A percentile compares a stretch with the other conserved stretches of the same genome.
Evolutionary conservation across 2,888 invertebrate species (phyloP).

Genomic region (Volucella bombylans): DNA sequence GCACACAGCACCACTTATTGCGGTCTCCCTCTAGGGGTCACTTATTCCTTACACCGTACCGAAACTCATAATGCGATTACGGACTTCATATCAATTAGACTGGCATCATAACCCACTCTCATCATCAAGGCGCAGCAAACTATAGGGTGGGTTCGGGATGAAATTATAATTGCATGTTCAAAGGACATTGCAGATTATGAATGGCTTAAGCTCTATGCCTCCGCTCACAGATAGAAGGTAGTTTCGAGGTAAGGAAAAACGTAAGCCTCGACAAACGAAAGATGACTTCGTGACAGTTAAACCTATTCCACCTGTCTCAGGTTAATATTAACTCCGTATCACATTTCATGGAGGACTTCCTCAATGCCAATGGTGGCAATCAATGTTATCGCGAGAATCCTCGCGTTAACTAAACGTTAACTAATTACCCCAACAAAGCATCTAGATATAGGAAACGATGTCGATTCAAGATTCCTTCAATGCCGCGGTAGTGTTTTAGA

Average conservation of each 20-base stretch:
- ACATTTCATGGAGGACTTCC: neutral
- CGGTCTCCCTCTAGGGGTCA: conserved; percentile 49
- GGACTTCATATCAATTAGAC: conserved; percentile 64
- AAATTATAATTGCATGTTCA: conserved; percentile 30
- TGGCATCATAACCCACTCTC: neutral
- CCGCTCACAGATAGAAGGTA: conserved; percentile 6
- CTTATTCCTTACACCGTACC: conserved; percentile 9
- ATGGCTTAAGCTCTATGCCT: conserved; percentile 3
- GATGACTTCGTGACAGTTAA: conserved; percentile 9
- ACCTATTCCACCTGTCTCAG: conserved; percentile 14
- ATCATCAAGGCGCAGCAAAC: conserved; percentile 27
- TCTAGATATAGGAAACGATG: neutral
- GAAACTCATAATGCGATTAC: conserved; percentile 36
- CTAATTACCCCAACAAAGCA: conserved; percentile 11
- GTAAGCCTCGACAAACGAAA: neutral
- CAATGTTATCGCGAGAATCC: conserved; percentile 26
- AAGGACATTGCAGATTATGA: conserved; percentile 23
- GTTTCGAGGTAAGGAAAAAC: neutral
- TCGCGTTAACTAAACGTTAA: conserved; percentile 2
- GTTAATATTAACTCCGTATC: conserved; percentile 27
- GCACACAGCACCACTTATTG: neutral
- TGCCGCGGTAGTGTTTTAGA: neutral
- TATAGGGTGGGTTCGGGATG: conserved; percentile 17
- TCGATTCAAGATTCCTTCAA: conserved; percentile 9
- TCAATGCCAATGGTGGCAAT: conserved; percentile 4